A percentile compares a stretch with the other conserved stretches of the same genome.
Conservation (phyloP, 2,888 invertebrate genomes). For the Heliothis peltigera region DNA sequence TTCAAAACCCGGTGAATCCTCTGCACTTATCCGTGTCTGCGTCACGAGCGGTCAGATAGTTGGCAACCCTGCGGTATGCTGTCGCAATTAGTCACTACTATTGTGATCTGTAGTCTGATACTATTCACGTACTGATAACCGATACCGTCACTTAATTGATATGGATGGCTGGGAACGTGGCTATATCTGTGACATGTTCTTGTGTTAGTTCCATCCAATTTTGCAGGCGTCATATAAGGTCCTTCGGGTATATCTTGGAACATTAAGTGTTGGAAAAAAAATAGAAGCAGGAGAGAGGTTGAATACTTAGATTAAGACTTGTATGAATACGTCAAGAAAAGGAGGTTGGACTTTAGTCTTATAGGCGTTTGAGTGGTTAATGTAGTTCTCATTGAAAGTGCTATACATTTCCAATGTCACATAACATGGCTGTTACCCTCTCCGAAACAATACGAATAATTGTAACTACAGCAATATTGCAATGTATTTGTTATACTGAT, state of each 20-base stretch:
- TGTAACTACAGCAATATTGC: slow-evolving; percentile 9
- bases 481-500: slow-evolving; percentile 16
- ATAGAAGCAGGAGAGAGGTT: too few species aligned
- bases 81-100: slow-evolving; percentile 48
- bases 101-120: slow-evolving; percentile 31
- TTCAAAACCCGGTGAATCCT: background rate
- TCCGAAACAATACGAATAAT: slow-evolving; percentile 13
- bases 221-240: too few species aligned
- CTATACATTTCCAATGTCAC: background rate
- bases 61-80: slow-evolving; percentile 42
- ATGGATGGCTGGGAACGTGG: background rate
- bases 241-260: too few species aligned
- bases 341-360: too few species aligned
- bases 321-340: background rate
- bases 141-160: slow-evolving; percentile 1
- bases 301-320: background rate
- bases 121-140: slow-evolving; percentile 27
- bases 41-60: slow-evolving; percentile 43
- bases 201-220: background rate
- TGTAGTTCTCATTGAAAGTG: background rate
- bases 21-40: slow-evolving; percentile 6
- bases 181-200: background rate
- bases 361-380: too few species aligned
- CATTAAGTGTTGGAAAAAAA: too few species aligned
- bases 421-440: slow-evolving; percentile 4